phyloP scores from a whole-genome alignment of 2,797 vertebrate genomes.

The Chelon labrosus region DNA sequence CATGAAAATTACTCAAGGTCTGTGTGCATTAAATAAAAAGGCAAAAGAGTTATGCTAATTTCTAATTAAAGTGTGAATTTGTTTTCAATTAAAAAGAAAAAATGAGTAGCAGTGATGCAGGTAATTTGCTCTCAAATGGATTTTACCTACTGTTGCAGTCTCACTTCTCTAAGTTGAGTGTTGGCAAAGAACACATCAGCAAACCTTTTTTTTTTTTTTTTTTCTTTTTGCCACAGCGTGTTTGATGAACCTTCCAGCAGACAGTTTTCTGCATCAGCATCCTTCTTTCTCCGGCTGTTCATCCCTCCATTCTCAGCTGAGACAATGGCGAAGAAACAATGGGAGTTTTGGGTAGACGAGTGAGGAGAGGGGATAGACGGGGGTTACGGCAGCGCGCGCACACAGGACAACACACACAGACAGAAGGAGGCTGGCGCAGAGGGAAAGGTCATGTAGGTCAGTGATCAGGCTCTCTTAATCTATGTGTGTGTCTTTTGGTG shows the following conservation, averaged over 20 bases:
- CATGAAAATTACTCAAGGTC: conserved; percentile 55
- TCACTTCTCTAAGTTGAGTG: conserved; percentile 54
- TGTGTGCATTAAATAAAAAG: conserved; percentile 58
- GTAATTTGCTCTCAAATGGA: conserved; percentile 52
- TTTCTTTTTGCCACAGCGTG: conserved; percentile 1
- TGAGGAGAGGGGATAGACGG: conserved; percentile 57
- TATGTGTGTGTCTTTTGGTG: conserved; percentile 52
- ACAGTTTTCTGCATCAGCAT: conserved; percentile 66
- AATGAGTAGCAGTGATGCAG: conserved; percentile 37
- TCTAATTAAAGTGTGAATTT: conserved; percentile 64
- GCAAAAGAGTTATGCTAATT: conserved; percentile 63
- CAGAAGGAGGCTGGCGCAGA: conserved; percentile 66
- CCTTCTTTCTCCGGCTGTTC: conserved; percentile 58
- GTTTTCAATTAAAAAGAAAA: conserved; percentile 62
- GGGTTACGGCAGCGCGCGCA: conserved; percentile 48
- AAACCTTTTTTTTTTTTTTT: conserved; percentile 25
- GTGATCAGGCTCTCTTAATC: conserved; percentile 67
- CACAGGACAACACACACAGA: conserved; percentile 54
- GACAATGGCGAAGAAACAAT: conserved; percentile 79
- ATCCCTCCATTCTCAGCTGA: conserved; percentile 75
- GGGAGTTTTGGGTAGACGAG: conserved; percentile 67
- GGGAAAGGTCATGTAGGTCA: conserved; percentile 78
- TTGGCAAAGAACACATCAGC: conserved; percentile 50
- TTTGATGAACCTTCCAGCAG: conserved; percentile 52
- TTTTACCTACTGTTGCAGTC: conserved; percentile 52